A percentile compares a stretch with the other conserved stretches of the same genome.
phyloP scores from a whole-genome alignment of 2,888 invertebrate species.

The Eupsilia transversa region DNA sequence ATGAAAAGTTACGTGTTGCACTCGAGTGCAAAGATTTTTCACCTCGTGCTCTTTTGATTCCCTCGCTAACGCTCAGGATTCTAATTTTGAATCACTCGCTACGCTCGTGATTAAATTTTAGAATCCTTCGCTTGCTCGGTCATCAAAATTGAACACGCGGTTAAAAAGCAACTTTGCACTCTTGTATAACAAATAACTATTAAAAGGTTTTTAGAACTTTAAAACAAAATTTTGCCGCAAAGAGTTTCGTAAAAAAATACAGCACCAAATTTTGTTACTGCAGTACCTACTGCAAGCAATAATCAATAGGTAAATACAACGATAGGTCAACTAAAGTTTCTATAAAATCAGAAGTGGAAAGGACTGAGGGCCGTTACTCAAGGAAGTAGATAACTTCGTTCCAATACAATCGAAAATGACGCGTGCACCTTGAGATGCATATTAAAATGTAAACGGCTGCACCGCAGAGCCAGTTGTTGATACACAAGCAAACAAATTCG shows the following conservation, averaged over 20 bases:
- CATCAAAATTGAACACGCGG: no score
- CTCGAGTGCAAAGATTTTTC: no score
- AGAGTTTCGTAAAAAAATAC: background rate
- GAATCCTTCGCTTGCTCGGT: no score
- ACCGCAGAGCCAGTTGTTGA: conserved; percentile 22
- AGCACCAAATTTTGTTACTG: background rate
- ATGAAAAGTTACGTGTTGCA: no score
- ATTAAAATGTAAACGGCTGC: conserved; percentile 49
- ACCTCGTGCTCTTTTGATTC: no score
- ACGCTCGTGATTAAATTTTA: no score
- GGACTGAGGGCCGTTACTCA: conserved; percentile 47
- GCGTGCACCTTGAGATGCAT: conserved; percentile 51
- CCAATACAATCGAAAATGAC: conserved; percentile 48
- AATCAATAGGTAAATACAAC: conserved; percentile 6
- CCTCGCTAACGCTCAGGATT: no score
- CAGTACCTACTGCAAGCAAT: background rate
- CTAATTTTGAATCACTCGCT: no score
- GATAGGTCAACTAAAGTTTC: background rate
- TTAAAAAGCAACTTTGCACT: no score
- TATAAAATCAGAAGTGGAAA: conserved; percentile 27
- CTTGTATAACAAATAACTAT: no score
- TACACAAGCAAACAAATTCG: conserved; percentile 27
- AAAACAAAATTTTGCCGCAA: background rate
- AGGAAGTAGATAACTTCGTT: conserved; percentile 48
- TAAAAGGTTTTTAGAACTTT: no score